Conservation (phyloP, 2,113 vertebrate species). For the Corydoras maculifer region DNA sequence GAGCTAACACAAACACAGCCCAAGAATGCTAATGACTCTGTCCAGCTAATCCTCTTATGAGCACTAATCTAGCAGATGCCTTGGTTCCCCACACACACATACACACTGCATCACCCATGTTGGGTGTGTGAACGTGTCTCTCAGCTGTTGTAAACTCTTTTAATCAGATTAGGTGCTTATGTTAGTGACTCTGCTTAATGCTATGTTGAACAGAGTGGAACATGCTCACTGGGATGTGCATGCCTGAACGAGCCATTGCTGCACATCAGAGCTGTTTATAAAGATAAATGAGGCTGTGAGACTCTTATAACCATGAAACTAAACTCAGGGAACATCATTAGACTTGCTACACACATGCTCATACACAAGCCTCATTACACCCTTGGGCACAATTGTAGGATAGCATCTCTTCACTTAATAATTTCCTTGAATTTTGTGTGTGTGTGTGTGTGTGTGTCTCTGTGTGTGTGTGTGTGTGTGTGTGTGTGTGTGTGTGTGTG, state of each 20-base stretch:
- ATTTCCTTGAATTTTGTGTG: constrained; percentile 22
- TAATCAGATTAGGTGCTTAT: not conserved
- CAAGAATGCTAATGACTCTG: constrained; percentile 33
- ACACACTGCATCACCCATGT: not conserved
- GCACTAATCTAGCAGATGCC: constrained; percentile 31
- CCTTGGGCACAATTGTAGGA: constrained; percentile 2
- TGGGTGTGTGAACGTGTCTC: constrained; percentile 1
- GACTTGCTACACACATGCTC: constrained; percentile 1
- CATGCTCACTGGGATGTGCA: not conserved
- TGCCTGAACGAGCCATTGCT: not conserved
- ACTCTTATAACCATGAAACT: not conserved
- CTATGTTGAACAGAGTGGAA: not conserved
- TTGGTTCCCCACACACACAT: not conserved
- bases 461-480: constrained; percentile 18
- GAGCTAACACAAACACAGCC: constrained; percentile 6
- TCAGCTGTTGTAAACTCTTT: not conserved
- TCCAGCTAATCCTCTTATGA: constrained; percentile 35
- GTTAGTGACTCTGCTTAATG: not conserved
- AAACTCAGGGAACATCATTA: not conserved
- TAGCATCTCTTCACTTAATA: constrained; percentile 27
- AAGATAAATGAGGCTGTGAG: not conserved
- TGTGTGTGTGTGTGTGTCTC: not conserved
- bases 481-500: constrained; percentile 11
- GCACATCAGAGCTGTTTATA: not conserved
- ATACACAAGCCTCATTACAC: not conserved